Evolutionary conservation across 2,888 invertebrate genomes (phyloP).

Genomic region (Acanthoscelides obtectus): DNA sequence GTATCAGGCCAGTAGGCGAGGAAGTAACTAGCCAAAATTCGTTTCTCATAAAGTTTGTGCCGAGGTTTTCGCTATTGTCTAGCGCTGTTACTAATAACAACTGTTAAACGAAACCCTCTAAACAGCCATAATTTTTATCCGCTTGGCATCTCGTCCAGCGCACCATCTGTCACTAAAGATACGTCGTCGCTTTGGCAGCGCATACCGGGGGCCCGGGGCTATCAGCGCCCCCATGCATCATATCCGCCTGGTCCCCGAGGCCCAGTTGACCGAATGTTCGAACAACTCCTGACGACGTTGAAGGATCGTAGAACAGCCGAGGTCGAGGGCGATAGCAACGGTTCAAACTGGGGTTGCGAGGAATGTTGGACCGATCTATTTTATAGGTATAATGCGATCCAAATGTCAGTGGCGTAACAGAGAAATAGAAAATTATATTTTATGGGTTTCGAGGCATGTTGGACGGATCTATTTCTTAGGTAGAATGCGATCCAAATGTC

Average conservation of each 20-base stretch:
- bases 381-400: too few relatives aligned
- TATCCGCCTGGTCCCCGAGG: slow-evolving; percentile 28
- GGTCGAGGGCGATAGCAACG: slow-evolving; percentile 8
- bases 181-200: background rate
- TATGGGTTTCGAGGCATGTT: too few relatives aligned
- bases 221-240: slow-evolving; percentile 17
- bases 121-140: background rate
- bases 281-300: slow-evolving; percentile 30
- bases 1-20: too few relatives aligned
- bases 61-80: too few relatives aligned
- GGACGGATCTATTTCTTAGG: too few relatives aligned
- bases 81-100: too few relatives aligned
- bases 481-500: too few relatives aligned
- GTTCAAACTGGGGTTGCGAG: slow-evolving; percentile 13
- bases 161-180: background rate
- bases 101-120: too few relatives aligned
- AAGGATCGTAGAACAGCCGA: slow-evolving; percentile 27
- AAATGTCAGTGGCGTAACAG: too few relatives aligned
- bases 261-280: slow-evolving; percentile 41
- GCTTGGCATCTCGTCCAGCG: background rate
- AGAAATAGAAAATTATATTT: too few relatives aligned
- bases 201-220: background rate
- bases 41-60: too few relatives aligned
- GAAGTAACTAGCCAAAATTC: too few relatives aligned
- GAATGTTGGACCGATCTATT: background rate